Evolutionary conservation across 1,140 invertebrate species (phyloP).

Genomic region (Drosophila nikananu): DNA sequence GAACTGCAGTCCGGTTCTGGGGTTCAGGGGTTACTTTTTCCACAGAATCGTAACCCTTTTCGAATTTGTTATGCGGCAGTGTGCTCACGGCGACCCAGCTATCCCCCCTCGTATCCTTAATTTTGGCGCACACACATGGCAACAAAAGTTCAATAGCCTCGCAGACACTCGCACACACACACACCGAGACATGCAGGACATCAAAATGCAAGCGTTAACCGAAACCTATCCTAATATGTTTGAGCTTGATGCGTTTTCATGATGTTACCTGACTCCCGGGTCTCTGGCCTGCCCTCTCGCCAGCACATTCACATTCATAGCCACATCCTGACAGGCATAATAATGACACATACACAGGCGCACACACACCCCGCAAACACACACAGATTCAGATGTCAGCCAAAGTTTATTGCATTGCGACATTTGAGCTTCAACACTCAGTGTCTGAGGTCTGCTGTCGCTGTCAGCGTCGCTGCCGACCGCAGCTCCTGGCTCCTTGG

Average conservation of each 20-base stretch:
- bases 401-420: slow-evolving; percentile 82
- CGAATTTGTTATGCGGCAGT: slow-evolving; percentile 44
- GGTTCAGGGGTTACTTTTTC: slow-evolving; percentile 46
- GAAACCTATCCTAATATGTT: slow-evolving; percentile 84
- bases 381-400: slow-evolving; percentile 44
- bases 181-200: slow-evolving; percentile 34
- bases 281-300: slow-evolving; percentile 39
- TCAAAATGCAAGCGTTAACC: slow-evolving; percentile 81
- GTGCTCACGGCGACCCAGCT: slow-evolving; percentile 8
- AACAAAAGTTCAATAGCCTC: slow-evolving; percentile 74
- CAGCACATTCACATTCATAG: slow-evolving; percentile 18
- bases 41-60: slow-evolving; percentile 38
- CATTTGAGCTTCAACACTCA: slow-evolving; percentile 83
- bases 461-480: slow-evolving; percentile 29
- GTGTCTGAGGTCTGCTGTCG: slow-evolving; percentile 75
- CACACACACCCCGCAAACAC: slow-evolving; percentile 26
- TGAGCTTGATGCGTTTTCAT: slow-evolving; percentile 82
- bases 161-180: slow-evolving; percentile 9
- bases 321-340: slow-evolving; percentile 64
- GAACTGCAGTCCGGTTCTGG: slow-evolving; percentile 51
- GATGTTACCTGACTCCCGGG: slow-evolving; percentile 72
- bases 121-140: slow-evolving; percentile 49
- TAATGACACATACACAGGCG: slow-evolving; percentile 65
- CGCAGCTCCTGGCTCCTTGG: slow-evolving; percentile 37
- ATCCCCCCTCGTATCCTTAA: slow-evolving; percentile 19